Evolutionary conservation across 2,888 invertebrate species (phyloP), one percentile per base, ranked within the genome.

Genomic region (Conchocele bisecta): DNA sequence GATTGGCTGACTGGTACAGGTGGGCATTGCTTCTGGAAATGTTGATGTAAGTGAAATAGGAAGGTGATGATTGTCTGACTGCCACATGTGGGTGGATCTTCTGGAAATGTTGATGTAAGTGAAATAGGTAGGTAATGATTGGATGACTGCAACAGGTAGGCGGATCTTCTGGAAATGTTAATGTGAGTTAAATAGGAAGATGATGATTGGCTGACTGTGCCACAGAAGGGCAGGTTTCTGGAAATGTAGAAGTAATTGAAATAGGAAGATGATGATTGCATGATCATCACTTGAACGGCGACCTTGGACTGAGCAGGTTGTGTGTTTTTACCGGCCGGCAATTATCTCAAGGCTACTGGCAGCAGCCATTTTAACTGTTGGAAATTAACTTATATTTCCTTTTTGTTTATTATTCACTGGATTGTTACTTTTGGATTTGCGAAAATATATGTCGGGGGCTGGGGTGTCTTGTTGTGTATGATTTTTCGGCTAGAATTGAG

Each of bases 161-260:
- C 9, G 13, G 20, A 20, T 17, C 20, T 39, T 39, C 17, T 39
- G n/a, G n/a, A n/a, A n/a, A n/a, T 81, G n/a, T 72, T 89, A 88
- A 86, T 92, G 37, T 93, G 93, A 85, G 93, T 93, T 61, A 91
- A 90, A 3, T 88, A 91, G 39, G n/a, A n/a, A n/a, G n/a, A n/a
- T n/a, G n/a, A n/a, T n/a, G n/a, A n/a, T n/a, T n/a, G n/a, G n/a
- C 77, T 89, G 44, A 88, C 90, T 29, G 89, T 89, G 56, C 84
- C n/a, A n/a, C 88, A 82, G 33, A 75, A 65, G 6, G 77, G 70
- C 15, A 61, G 53, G 64, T 76, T 28, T 63, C 70, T 46, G 77
- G 70, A 33, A 84, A 85, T 79, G 88, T 88, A 59, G 84, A 85
- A 79, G 68, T 76, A 63, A 48, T 66, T 72, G 9, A 20, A 17